A percentile compares a stretch with the other conserved stretches of the same genome.
phyloP scores from a whole-genome alignment of 2,888 invertebrate genomes.

The Gnatocerus cornutus region DNA sequence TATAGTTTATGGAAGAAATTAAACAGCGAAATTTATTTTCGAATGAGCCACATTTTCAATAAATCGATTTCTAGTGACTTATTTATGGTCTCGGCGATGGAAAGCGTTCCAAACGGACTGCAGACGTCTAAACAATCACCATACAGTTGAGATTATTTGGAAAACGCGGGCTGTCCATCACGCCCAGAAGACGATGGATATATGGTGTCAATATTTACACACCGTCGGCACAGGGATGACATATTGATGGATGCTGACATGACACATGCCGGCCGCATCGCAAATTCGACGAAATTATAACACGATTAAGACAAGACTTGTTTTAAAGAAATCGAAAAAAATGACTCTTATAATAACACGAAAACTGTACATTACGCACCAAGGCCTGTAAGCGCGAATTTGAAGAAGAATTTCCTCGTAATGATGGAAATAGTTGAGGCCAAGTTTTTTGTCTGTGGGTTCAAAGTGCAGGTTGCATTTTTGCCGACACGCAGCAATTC shows the following conservation, averaged over 20 bases:
- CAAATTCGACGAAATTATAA: slow-evolving; percentile 20
- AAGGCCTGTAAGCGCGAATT: too few relatives aligned
- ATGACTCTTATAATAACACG: too few relatives aligned
- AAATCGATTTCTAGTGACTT: slow-evolving; percentile 60
- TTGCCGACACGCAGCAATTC: slow-evolving; percentile 6
- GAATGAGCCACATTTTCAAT: slow-evolving; percentile 61
- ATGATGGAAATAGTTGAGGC: too few relatives aligned
- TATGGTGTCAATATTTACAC: slow-evolving; percentile 71
- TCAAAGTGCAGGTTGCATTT: slow-evolving; percentile 3
- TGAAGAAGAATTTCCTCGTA: too few relatives aligned
- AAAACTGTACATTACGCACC: too few relatives aligned
- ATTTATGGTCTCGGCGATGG: slow-evolving; percentile 63
- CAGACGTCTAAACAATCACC: slow-evolving; percentile 53
- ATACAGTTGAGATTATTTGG: slow-evolving; percentile 60
- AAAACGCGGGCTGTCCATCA: slow-evolving; percentile 62
- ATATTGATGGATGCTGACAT: slow-evolving; percentile 66
- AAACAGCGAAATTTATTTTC: slow-evolving; percentile 62
- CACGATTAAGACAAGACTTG: slow-evolving; percentile 8
- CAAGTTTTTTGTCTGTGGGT: not conserved
- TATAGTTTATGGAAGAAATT: slow-evolving; percentile 65
- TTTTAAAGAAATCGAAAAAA: not conserved
- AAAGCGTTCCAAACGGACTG: slow-evolving; percentile 58
- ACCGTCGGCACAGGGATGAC: slow-evolving; percentile 60
- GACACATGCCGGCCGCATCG: slow-evolving; percentile 46
- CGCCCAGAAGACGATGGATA: slow-evolving; percentile 65